Percentiles rank a stretch among this genome's conserved stretches.
Conservation (phyloP, 1,140 invertebrate species). For the Ladona fulva region DNA sequence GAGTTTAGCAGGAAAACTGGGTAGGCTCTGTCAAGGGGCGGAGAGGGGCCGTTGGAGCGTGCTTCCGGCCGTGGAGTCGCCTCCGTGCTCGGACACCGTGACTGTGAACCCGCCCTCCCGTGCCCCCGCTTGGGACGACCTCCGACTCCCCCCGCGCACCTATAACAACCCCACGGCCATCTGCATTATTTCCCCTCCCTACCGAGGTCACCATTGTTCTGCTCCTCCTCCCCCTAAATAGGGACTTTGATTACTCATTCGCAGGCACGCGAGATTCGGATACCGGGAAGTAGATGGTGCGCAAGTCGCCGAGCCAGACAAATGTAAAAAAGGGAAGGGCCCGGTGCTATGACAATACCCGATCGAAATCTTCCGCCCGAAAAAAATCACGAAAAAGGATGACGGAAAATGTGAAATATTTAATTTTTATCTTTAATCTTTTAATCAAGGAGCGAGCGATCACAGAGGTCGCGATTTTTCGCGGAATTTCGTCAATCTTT, state of each 20-base stretch:
- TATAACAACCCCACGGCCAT: neutral
- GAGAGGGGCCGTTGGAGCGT: neutral
- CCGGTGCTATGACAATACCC: too few species aligned
- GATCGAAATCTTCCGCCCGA: too few species aligned
- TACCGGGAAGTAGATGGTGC: neutral
- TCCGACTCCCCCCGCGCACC: neutral
- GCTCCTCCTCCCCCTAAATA: neutral
- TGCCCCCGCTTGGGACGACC: neutral
- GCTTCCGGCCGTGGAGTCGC: neutral
- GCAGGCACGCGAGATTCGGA: neutral
- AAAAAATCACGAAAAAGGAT: too few species aligned
- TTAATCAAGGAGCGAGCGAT: too few species aligned
- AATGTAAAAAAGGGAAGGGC: too few species aligned
- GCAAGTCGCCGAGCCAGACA: neutral
- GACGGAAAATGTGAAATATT: too few species aligned
- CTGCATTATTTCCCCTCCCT: neutral
- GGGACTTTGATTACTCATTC: conserved; percentile 5
- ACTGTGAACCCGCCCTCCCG: neutral
- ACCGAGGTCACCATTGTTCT: neutral
- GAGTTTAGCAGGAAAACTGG: neutral
- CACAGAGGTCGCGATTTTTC: too few species aligned
- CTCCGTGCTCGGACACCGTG: neutral
- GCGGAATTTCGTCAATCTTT: too few species aligned
- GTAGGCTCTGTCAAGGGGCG: neutral
- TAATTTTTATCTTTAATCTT: too few species aligned